Base-by-base conservation (phyloP, 2,113 vertebrate species). In the Helogale parvula region DNA sequence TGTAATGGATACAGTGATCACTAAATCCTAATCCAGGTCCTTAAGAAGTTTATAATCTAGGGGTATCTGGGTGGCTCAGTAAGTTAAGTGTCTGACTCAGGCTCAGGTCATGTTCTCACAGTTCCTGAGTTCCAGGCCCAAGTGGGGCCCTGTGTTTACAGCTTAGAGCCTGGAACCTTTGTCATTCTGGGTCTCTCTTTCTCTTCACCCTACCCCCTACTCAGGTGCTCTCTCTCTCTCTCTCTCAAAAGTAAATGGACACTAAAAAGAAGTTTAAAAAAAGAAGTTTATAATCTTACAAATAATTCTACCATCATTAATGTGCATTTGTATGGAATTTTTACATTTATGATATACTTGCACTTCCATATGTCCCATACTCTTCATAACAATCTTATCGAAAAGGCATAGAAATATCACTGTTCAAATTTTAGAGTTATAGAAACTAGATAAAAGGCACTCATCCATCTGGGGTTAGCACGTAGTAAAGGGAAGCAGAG, bases 391-490 rank as follows among this genome's bases (percentile, higher is more conserved):
- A 41, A 91, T 35, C 16, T 96, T 90, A 96, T 29, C 6, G 57
- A 74, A 93, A 90, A 96, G 82, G 81, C 0, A 94, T 33, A 84
- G n/a, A 96, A 82, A 97, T 83, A 68, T 8, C 52, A 93, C 1
- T 88, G 21, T 65, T 72, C 33, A 66, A 84, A 63, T 88, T 91
- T 76, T 77, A 88, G 57, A 72, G 2, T 84, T 90, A 23, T 84
- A 50, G 57, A 82, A 90, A 60, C 29, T 52, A 88, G 57, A 54
- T 31, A 80, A 88, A 86, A 88, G 88, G 69, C 9, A 83, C 27
- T 60, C 80, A 87, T 60, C 33, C 7, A 81, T 89, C 33, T 50
- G 76, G 41, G 5, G 19, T 94, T 88, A 91, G 33, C 90, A 93
- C 27, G 23, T 27, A 79, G 74, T 54, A 17, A 68, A 80, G 33